phyloP scores from a whole-genome alignment of 37 sponge, comb jelly and placozoan species.

The Ephydatia muelleri region DNA sequence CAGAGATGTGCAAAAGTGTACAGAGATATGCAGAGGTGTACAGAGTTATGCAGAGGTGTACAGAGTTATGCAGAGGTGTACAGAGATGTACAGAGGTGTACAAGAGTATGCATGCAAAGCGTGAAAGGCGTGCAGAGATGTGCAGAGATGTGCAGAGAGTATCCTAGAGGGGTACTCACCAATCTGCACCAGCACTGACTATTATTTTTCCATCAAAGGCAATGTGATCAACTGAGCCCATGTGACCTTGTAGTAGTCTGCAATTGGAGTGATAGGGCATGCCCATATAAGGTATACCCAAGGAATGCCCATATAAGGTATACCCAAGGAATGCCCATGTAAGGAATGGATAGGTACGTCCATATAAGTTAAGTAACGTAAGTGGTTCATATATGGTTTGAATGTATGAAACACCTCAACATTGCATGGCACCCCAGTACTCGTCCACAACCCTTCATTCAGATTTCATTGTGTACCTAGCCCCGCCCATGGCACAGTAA shows the following conservation, averaged over 20 bases:
- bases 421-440: too few relatives aligned
- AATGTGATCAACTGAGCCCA: constrained; percentile 48
- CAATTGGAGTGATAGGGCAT: not conserved
- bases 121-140: not conserved
- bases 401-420: not conserved
- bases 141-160: not conserved
- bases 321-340: not conserved
- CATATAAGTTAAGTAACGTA: not conserved
- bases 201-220: constrained; percentile 34
- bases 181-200: constrained; percentile 45
- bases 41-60: not conserved
- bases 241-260: constrained; percentile 57
- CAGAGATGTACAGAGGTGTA: not conserved
- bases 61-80: not conserved
- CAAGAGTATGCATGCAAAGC: too few relatives aligned
- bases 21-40: not conserved
- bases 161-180: constrained; percentile 2
- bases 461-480: not conserved
- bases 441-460: too few relatives aligned
- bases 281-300: not conserved
- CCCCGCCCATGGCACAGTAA: too few relatives aligned
- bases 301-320: not conserved
- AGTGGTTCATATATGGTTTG: not conserved
- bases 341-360: not conserved
- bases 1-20: not conserved